Conservation (phyloP, 2,888 invertebrate genomes). For the Craniophora ligustri region DNA sequence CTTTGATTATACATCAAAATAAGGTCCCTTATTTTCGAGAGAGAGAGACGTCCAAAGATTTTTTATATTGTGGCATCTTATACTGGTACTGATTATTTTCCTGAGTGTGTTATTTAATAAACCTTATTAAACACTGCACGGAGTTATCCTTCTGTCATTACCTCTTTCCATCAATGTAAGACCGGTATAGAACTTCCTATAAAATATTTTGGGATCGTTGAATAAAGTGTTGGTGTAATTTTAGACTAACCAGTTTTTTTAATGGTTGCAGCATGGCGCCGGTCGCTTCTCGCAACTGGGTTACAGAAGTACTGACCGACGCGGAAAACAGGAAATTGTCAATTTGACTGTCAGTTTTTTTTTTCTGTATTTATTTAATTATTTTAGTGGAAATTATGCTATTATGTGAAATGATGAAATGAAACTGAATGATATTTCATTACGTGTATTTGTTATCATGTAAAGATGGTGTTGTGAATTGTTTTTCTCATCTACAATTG, state of each 20-base stretch:
- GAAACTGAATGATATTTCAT: too few relatives aligned
- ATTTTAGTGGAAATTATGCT: conserved; percentile 21
- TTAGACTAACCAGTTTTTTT: conserved; percentile 39
- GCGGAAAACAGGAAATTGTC: conserved; percentile 35
- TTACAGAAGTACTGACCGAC: conserved; percentile 25
- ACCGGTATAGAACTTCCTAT: conserved; percentile 34
- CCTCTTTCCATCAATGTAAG: neutral
- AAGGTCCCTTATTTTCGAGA: too few relatives aligned
- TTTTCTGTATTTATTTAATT: conserved; percentile 1
- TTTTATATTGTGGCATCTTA: too few relatives aligned
- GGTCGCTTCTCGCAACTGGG: conserved; percentile 40
- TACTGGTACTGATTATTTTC: too few relatives aligned
- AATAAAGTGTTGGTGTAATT: conserved; percentile 37
- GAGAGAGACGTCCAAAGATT: too few relatives aligned
- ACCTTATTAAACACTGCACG: too few relatives aligned
- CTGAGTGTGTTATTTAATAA: too few relatives aligned
- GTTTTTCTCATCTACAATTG: neutral
- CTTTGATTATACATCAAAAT: too few relatives aligned
- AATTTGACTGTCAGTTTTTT: conserved; percentile 22
- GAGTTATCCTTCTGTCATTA: conserved; percentile 11
- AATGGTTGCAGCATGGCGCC: conserved; percentile 21
- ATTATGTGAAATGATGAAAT: too few relatives aligned
- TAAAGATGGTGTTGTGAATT: too few relatives aligned
- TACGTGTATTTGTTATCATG: too few relatives aligned
- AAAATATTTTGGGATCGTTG: conserved; percentile 30